Conservation (phyloP, 2,113 vertebrate genomes). For the Planiliza haematocheilus region DNA sequence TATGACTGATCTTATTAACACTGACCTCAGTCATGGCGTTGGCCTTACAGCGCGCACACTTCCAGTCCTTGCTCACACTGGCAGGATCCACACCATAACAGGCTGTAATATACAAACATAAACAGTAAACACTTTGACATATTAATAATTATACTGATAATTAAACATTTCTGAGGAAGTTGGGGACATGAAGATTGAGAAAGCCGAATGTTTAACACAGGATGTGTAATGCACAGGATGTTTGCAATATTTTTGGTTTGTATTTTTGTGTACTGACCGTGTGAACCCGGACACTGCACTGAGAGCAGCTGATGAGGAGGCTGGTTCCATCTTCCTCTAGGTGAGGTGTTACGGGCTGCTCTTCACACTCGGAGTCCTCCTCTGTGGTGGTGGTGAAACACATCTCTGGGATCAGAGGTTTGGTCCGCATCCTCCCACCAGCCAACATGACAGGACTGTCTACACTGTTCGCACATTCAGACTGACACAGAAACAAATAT, state of each 20-base stretch:
- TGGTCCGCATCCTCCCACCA: conserved; percentile 85
- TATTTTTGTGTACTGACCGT: conserved; percentile 92
- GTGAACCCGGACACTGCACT: conserved; percentile 93
- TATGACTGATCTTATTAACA: background rate
- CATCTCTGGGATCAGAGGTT: conserved; percentile 96
- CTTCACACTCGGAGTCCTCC: conserved; percentile 84
- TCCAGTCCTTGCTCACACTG: conserved; percentile 90
- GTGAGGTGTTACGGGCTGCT: conserved; percentile 85
- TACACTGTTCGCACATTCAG: conserved; percentile 82
- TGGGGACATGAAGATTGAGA: too few species aligned
- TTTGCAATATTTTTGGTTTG: too few species aligned
- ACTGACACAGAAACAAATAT: conserved; percentile 72
- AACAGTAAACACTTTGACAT: background rate
- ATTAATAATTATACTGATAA: too few species aligned
- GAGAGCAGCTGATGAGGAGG: conserved; percentile 91
- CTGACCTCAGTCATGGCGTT: conserved; percentile 93
- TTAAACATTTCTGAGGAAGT: too few species aligned
- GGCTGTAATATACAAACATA: conserved; percentile 78
- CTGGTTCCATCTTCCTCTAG: conserved; percentile 96
- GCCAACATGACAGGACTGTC: conserved; percentile 69
- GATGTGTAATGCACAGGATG: too few species aligned
- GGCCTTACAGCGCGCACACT: conserved; percentile 93
- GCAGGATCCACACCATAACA: conserved; percentile 92
- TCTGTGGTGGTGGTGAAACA: conserved; percentile 93
- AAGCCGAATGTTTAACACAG: background rate